Percentiles rank a stretch among this genome's conserved stretches.
These are phyloP conservation scores for Apistogramma diplotaenia DNA, from an alignment of 2,113 vertebrate genomes.

Conservation along the genomic window DNA sequence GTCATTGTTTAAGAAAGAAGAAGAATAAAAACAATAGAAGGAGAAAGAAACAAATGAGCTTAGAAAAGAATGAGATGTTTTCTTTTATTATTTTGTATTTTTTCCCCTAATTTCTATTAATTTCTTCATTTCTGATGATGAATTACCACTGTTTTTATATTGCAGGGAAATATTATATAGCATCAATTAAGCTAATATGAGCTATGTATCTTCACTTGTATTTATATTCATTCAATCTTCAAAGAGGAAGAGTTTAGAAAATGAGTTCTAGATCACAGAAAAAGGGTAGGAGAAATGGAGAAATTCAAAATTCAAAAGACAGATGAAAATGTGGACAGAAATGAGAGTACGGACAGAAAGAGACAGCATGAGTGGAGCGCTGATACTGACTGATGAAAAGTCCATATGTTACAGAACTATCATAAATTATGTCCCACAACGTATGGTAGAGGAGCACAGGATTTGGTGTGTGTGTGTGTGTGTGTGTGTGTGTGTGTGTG, in stretches of 20 bases:
- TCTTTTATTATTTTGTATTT: neutral
- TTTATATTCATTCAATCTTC: neutral
- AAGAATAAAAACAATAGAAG: neutral
- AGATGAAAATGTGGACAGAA: neutral
- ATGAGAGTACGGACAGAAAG: neutral
- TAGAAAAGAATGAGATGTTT: neutral
- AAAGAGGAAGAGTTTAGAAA: neutral
- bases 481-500: conserved; percentile 63
- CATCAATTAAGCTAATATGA: neutral
- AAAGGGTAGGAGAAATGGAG: neutral
- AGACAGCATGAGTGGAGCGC: conserved; percentile 43
- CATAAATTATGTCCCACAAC: conserved; percentile 75
- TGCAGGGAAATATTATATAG: neutral
- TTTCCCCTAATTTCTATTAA: neutral
- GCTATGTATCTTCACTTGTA: neutral
- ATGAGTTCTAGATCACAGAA: neutral
- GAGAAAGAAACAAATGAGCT: neutral
- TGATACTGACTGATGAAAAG: conserved; percentile 77
- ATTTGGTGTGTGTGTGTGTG: conserved; percentile 56
- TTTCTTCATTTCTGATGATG: neutral
- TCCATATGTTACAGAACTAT: conserved; percentile 71
- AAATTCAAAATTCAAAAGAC: neutral
- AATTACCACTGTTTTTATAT: neutral
- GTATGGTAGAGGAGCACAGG: conserved; percentile 60
- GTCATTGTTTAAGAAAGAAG: neutral